These are phyloP conservation scores for Lepidotrigona ventralis DNA, from an alignment of 1,140 invertebrate genomes.

Conservation along the genomic window DNA sequence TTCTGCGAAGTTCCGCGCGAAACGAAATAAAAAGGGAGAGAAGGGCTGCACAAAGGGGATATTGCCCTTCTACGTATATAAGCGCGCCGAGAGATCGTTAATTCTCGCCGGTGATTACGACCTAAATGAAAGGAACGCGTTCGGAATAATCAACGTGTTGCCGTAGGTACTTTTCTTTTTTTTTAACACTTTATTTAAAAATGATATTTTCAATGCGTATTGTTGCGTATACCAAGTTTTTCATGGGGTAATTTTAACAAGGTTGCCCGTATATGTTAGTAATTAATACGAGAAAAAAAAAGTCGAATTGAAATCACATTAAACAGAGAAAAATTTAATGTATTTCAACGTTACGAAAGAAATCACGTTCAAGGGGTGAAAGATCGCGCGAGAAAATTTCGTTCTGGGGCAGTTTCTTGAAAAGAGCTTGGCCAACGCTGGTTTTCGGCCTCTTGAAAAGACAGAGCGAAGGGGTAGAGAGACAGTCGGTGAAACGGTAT, in stretches of 20 bases:
- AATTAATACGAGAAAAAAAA: neutral
- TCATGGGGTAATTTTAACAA: neutral
- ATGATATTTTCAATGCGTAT: neutral
- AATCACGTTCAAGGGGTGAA: neutral
- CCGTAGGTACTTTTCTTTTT: neutral
- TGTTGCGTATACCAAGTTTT: no score
- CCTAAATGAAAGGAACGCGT: constrained; percentile 47
- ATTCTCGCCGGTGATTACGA: constrained; percentile 50
- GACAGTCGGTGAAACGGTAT: neutral
- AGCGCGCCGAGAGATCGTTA: constrained; percentile 53
- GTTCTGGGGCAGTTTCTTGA: no score
- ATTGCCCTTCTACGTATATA: constrained; percentile 52
- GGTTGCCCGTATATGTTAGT: no score
- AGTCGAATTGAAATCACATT: neutral
- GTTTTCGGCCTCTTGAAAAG: neutral
- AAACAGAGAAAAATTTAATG: neutral
- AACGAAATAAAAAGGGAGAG: constrained; percentile 54
- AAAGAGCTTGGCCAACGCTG: neutral
- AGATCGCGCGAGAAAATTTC: neutral
- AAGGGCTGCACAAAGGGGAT: constrained; percentile 46
- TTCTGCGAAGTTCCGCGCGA: constrained; percentile 47
- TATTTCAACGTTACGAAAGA: neutral
- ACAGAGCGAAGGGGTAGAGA: neutral
- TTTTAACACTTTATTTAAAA: neutral
- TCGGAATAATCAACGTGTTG: constrained; percentile 33